Base-by-base conservation (phyloP, 2,888 invertebrate genomes). In the Nymphalis c-album region DNA sequence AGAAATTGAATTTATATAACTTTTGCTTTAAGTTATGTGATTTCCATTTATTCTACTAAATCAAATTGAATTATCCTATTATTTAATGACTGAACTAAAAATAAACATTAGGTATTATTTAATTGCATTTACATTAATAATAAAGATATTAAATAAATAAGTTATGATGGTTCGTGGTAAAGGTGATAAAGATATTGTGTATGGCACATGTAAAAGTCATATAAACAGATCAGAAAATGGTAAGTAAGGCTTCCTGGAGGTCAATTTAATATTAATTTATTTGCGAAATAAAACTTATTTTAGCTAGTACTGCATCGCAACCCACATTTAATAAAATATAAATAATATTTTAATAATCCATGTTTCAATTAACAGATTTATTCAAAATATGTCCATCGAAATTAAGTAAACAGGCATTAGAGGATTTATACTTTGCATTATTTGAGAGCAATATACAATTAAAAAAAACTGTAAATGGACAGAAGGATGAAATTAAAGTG, bases 351-450 rank as follows among this genome's bases (percentile, higher is more conserved):
- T 31, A 31, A 6, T 6, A 6, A 31, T 31, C 26, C 26, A 31
- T 40, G 4, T 40, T 13, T 4, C 10, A 18, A 35, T 64, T 68
- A 71, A 20, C 76, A 87, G 89, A 87, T 50, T 64, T 79, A 5
- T 79, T 77, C 68, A 79, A 84, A 22, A 71, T 85, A 45, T 86
- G 88, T 68, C 89, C 91, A 7, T 88, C 93, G 63, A 94, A 94
- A 80, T 86, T 95, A 74, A 93, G 92, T 71, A 93, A 94, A 69
- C 92, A 90, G 64, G 94, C 95, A 67, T 82, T 96, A 58, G 95
- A 96, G 80, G 95, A 95, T 80, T 90, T 94, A 45, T 95, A 95
- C 82, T 93, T 94, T 74, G 87, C 93, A 6, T 74, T 95, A 55
- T 84, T 94, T 64, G 95, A 95, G 59, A 94, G 94, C 72, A 93